Evolutionary conservation across 1,140 invertebrate genomes (phyloP).

Genomic region (Caerostris darwini): DNA sequence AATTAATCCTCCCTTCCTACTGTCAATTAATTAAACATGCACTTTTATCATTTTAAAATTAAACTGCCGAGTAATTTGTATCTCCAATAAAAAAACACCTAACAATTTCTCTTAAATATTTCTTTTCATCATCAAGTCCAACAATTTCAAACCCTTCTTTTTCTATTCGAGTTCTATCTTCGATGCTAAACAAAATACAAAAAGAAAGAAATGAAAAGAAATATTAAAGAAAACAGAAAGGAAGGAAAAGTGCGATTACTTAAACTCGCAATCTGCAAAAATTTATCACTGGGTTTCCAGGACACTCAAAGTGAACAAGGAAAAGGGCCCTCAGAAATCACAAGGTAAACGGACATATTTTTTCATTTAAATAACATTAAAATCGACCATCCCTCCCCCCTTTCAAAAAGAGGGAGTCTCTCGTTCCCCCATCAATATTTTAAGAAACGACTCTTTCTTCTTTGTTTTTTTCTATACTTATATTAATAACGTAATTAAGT

Average conservation of each 20-base stretch:
- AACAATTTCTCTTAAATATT: not conserved
- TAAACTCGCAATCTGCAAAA: slow-evolving; percentile 35
- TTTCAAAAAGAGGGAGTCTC: not conserved
- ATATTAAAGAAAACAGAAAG: not conserved
- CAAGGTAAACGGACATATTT: slow-evolving; percentile 39
- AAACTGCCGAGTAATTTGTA: no score
- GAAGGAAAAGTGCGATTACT: slow-evolving; percentile 19
- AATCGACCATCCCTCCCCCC: slow-evolving; percentile 2
- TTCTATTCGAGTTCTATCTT: not conserved
- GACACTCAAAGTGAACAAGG: slow-evolving; percentile 34
- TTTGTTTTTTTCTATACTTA: no score
- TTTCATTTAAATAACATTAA: slow-evolving; percentile 56
- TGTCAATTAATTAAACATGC: no score
- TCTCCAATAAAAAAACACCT: no score
- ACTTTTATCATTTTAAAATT: no score
- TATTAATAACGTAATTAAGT: no score
- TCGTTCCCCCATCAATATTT: slow-evolving; percentile 8
- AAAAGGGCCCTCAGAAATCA: not conserved
- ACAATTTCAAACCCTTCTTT: not conserved
- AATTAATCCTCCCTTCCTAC: no score
- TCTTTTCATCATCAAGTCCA: not conserved
- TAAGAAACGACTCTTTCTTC: not conserved
- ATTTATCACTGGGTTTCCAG: slow-evolving; percentile 33
- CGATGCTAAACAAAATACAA: not conserved
- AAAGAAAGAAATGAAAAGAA: no score